Percentiles rank a stretch among this genome's conserved stretches.
Evolutionary conservation across 2,113 vertebrate genomes (phyloP).

Genomic region (Noturus placidus): DNA sequence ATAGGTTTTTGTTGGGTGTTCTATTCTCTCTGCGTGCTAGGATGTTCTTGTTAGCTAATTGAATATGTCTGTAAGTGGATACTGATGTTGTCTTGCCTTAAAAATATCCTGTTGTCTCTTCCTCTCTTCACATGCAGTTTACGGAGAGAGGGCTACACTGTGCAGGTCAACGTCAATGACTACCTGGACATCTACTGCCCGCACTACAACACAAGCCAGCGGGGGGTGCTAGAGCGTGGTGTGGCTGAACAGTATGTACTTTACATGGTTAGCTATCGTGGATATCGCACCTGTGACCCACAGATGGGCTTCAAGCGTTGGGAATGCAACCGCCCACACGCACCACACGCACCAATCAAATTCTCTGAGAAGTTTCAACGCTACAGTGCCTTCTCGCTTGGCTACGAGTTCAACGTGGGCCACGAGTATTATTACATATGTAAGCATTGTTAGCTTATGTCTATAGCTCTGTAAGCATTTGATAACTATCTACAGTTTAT

Average conservation of each 20-base stretch:
- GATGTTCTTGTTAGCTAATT: neutral
- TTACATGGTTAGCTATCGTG: slow-evolving; percentile 90
- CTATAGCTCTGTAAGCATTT: neutral
- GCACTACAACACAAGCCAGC: slow-evolving; percentile 82
- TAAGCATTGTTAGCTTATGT: slow-evolving; percentile 58
- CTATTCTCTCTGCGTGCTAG: neutral
- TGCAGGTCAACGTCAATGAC: slow-evolving; percentile 94
- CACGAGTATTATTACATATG: slow-evolving; percentile 98
- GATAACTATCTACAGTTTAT: neutral
- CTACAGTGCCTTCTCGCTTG: slow-evolving; percentile 96
- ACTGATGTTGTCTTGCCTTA: neutral
- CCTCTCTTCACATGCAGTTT: slow-evolving; percentile 69
- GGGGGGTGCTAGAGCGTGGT: slow-evolving; percentile 73
- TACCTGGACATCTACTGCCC: slow-evolving; percentile 98
- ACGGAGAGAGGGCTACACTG: slow-evolving; percentile 87
- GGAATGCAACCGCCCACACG: slow-evolving; percentile 94
- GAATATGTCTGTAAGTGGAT: neutral
- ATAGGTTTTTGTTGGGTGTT: neutral
- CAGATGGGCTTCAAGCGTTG: slow-evolving; percentile 92
- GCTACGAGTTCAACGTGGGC: slow-evolving; percentile 93
- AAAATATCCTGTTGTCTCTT: neutral
- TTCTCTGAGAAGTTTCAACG: slow-evolving; percentile 99
- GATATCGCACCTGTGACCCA: slow-evolving; percentile 89
- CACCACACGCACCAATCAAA: slow-evolving; percentile 93
- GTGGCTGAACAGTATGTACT: slow-evolving; percentile 90